These are phyloP conservation scores for Megaceryle alcyon DNA, from an alignment of 2,797 vertebrate genomes.

Conservation along the genomic window DNA sequence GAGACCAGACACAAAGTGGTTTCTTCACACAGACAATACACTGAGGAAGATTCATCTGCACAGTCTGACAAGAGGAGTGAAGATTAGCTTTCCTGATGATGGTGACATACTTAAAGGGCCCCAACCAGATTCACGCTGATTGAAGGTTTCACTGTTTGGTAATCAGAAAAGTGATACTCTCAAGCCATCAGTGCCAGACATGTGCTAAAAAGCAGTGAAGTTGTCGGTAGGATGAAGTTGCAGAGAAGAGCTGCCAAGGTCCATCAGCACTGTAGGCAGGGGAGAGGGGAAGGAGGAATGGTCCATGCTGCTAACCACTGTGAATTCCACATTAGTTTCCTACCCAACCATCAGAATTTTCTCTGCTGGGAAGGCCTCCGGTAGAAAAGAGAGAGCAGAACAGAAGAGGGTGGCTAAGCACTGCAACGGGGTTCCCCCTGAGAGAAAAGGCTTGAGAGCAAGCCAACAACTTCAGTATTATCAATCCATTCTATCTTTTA, in stretches of 20 bases:
- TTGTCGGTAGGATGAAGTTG: not conserved
- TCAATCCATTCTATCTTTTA: not conserved
- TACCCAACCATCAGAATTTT: not conserved
- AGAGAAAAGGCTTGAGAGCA: not conserved
- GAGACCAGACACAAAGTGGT: not conserved
- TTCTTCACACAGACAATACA: not conserved
- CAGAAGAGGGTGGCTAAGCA: not conserved
- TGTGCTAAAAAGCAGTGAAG: conserved; percentile 12
- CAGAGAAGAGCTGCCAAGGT: conserved; percentile 19
- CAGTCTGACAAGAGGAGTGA: not conserved
- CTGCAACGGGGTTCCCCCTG: not conserved
- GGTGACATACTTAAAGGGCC: not conserved
- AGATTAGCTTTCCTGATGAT: not conserved
- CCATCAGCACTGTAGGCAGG: not conserved
- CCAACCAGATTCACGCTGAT: not conserved
- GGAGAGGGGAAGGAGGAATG: not conserved
- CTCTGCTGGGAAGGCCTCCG: not conserved
- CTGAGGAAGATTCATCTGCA: not conserved
- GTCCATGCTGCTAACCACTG: not conserved
- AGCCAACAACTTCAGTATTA: not conserved
- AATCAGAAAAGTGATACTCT: not conserved
- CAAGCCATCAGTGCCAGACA: conserved; percentile 23
- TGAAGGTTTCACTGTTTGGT: conserved; percentile 9
- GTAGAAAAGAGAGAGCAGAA: not conserved
- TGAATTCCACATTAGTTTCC: not conserved